Percentiles rank a stretch among this genome's conserved stretches.
Conservation (phyloP, 2,888 invertebrate genomes). For the Tetragonisca angustula region DNA sequence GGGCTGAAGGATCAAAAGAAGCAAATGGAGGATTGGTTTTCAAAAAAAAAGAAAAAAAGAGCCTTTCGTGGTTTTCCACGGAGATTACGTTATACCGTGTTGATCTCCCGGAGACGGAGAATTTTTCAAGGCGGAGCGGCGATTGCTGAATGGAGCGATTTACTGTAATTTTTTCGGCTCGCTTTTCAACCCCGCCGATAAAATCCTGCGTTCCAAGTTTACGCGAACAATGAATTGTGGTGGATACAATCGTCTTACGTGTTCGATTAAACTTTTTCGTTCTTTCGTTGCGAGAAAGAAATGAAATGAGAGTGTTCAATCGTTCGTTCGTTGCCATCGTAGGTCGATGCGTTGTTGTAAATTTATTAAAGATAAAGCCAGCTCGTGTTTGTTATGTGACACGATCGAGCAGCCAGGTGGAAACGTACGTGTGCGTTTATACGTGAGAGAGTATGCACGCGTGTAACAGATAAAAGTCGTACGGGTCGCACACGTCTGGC, state of each 20-base stretch:
- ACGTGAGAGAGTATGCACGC: constrained; percentile 33
- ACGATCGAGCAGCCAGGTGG: constrained; percentile 19
- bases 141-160: constrained; percentile 57
- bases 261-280: constrained; percentile 5
- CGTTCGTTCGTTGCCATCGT: background rate
- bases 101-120: constrained; percentile 54
- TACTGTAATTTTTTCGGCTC: constrained; percentile 48
- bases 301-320: constrained; percentile 2
- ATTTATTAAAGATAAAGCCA: constrained; percentile 20
- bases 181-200: constrained; percentile 23
- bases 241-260: constrained; percentile 2
- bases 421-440: background rate
- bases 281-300: background rate
- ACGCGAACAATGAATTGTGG: background rate
- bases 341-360: background rate
- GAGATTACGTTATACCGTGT: constrained; percentile 52
- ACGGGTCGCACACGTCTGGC: constrained; percentile 74
- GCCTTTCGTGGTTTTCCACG: constrained; percentile 47
- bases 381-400: constrained; percentile 31
- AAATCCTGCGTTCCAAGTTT: constrained; percentile 28
- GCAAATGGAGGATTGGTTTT: constrained; percentile 29
- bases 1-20: background rate
- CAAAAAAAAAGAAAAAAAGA: constrained; percentile 58
- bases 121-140: constrained; percentile 54
- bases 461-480: constrained; percentile 77